These are phyloP conservation scores for Chydorus sphaericus DNA, from an alignment of 2,888 invertebrate species.

Conservation along the genomic window DNA sequence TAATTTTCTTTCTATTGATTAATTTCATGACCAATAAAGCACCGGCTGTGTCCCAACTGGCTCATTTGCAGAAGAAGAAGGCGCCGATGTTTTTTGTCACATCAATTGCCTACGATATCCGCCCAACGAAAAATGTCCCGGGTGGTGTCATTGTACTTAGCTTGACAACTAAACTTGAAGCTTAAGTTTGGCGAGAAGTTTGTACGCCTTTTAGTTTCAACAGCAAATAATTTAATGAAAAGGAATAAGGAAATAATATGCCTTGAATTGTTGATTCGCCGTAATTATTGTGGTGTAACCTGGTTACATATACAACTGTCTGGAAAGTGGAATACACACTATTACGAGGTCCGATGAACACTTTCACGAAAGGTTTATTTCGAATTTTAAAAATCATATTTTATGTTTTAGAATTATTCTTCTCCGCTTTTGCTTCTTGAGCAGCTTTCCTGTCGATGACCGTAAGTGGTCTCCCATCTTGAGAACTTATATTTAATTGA, in stretches of 20 bases:
- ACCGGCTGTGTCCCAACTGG: conserved; percentile 69
- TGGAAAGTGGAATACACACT: too few species aligned
- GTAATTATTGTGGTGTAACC: too few species aligned
- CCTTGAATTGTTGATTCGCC: too few species aligned
- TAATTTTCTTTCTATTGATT: not conserved
- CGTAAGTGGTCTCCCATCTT: conserved; percentile 10
- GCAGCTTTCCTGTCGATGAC: conserved; percentile 7
- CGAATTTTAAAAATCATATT: not conserved
- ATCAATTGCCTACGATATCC: conserved; percentile 69
- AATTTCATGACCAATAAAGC: conserved; percentile 34
- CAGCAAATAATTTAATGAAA: too few species aligned
- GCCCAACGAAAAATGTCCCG: conserved; percentile 48
- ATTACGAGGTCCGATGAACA: too few species aligned
- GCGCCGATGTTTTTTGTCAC: conserved; percentile 71
- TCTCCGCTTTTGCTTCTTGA: conserved; percentile 8
- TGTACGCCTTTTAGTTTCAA: too few species aligned
- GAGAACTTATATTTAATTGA: too few species aligned
- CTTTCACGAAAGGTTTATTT: too few species aligned
- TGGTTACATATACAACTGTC: too few species aligned
- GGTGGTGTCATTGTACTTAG: conserved; percentile 40
- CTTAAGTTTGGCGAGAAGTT: too few species aligned
- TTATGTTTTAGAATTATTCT: not conserved
- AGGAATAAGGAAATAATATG: too few species aligned
- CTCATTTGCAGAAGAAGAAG: conserved; percentile 50
- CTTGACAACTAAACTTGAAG: too few species aligned